A percentile compares a stretch with the other conserved stretches of the same genome.
Evolutionary conservation across 2,113 vertebrate genomes (phyloP).

Genomic region (Scalopus aquaticus): DNA sequence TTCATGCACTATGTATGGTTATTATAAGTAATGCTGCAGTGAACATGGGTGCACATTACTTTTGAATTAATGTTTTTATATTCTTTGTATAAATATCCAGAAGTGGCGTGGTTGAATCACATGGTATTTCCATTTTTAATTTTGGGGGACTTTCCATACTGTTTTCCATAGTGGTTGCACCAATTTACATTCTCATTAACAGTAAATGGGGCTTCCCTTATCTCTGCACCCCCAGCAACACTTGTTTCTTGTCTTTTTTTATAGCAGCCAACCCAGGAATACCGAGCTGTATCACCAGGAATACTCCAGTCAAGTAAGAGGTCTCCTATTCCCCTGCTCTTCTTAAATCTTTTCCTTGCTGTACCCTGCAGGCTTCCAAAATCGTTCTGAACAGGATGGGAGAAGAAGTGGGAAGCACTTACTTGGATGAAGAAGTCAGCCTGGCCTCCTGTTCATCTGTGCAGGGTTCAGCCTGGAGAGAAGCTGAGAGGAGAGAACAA

Average conservation of each 20-base stretch:
- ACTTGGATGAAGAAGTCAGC: rapidly evolving
- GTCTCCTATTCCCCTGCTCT: neutral
- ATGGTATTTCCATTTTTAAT: too few relatives aligned
- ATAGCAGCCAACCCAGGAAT: neutral
- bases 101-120: too few relatives aligned
- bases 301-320: neutral
- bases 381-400: neutral
- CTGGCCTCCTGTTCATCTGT: neutral
- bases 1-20: too few relatives aligned
- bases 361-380: neutral
- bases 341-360: neutral
- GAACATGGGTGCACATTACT: too few relatives aligned
- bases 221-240: too few relatives aligned
- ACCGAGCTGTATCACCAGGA: neutral
- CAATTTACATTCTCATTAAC: too few relatives aligned
- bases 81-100: too few relatives aligned
- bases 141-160: too few relatives aligned
- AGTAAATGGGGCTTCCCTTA: too few relatives aligned
- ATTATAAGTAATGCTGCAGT: too few relatives aligned
- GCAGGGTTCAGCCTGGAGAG: neutral
- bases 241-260: neutral
- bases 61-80: too few relatives aligned
- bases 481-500: neutral
- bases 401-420: rapidly evolving
- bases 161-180: too few relatives aligned